Evolutionary conservation across 2,797 vertebrate species (phyloP).

Genomic region (Halcyon chelicuti): DNA sequence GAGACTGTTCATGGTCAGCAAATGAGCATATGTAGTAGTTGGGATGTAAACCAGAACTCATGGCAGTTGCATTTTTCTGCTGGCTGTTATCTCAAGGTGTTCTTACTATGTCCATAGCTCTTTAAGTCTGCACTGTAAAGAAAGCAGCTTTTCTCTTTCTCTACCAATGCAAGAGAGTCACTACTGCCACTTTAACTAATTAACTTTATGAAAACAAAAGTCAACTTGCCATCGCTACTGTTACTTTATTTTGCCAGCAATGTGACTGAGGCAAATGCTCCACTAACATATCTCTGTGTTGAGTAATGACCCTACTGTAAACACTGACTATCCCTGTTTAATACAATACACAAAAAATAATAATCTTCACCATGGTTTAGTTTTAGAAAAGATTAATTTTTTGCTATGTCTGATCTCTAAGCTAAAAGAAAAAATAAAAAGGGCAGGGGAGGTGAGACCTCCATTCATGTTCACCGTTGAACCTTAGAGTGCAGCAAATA

Average conservation of each 20-base stretch:
- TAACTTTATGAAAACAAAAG: neutral
- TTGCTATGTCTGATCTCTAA: neutral
- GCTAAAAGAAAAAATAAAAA: neutral
- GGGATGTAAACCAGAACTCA: neutral
- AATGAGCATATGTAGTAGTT: neutral
- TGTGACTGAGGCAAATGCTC: neutral
- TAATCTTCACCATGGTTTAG: neutral
- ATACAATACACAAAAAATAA: neutral
- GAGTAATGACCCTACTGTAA: neutral
- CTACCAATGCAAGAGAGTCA: neutral
- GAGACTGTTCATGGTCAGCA: neutral
- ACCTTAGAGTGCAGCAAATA: neutral
- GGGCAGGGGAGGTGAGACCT: neutral
- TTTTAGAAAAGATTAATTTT: neutral
- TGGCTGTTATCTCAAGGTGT: neutral
- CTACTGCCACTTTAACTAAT: neutral
- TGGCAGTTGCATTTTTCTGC: neutral
- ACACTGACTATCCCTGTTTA: neutral
- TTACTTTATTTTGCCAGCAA: neutral
- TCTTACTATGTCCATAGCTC: neutral
- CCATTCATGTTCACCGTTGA: neutral
- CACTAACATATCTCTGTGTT: neutral
- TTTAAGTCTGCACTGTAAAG: neutral
- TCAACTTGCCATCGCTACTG: neutral
- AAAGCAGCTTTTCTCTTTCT: neutral